Evolutionary conservation across 2,888 invertebrate species (phyloP).

Genomic region (Epinotia nisella): DNA sequence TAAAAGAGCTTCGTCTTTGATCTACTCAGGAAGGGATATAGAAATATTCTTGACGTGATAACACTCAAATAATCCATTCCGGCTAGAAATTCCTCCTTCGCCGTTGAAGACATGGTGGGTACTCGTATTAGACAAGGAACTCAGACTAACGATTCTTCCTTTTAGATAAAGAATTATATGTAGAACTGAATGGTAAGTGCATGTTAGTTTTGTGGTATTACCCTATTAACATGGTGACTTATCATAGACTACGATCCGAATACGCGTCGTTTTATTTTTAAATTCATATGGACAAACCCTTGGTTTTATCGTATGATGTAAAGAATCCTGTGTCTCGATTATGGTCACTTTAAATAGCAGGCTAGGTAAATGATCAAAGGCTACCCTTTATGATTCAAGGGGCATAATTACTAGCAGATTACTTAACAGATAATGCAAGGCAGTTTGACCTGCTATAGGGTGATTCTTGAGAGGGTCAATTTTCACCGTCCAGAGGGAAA

Average conservation of each 20-base stretch:
- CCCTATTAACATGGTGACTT: not conserved
- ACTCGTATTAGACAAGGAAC: no score
- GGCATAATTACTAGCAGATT: not conserved
- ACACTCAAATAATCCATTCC: slow-evolving; percentile 62
- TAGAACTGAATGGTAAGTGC: not conserved
- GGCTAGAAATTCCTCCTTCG: slow-evolving; percentile 55
- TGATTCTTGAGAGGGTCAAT: no score
- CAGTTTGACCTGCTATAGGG: not conserved
- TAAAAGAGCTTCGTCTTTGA: slow-evolving; percentile 53
- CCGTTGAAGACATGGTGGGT: slow-evolving; percentile 23
- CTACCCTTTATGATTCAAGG: not conserved
- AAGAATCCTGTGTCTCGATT: slow-evolving; percentile 22
- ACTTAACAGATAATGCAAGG: not conserved
- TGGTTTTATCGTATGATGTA: slow-evolving; percentile 16
- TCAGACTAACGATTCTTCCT: no score
- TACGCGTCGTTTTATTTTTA: not conserved
- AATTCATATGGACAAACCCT: no score
- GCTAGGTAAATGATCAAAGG: slow-evolving; percentile 28
- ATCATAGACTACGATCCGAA: slow-evolving; percentile 10
- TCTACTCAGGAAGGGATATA: slow-evolving; percentile 65
- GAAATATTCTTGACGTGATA: slow-evolving; percentile 61
- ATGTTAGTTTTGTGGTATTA: not conserved
- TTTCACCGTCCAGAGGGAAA: no score
- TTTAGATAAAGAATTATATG: no score
- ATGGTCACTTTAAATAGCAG: slow-evolving; percentile 10